Evolutionary conservation across 1,140 invertebrate species (phyloP).

Genomic region (Drosophila kikkawai): DNA sequence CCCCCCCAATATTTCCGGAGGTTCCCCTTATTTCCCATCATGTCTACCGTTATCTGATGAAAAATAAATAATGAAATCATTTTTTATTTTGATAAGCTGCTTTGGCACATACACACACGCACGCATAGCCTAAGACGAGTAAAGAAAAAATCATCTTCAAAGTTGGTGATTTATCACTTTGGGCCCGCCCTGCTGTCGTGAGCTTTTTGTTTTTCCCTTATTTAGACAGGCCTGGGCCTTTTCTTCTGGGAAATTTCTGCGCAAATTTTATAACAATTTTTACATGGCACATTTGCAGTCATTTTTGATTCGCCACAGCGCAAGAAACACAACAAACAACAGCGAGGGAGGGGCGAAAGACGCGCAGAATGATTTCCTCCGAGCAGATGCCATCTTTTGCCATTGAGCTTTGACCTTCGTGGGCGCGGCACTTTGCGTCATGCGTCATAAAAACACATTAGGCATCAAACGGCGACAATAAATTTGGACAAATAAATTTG

Average conservation of each 20-base stretch:
- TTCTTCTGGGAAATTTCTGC: conserved; percentile 61
- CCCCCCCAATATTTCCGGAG: background rate
- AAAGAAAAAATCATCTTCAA: conserved; percentile 70
- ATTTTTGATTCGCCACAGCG: conserved; percentile 70
- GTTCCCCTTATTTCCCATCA: conserved; percentile 22
- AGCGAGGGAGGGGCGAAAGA: background rate
- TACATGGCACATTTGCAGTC: conserved; percentile 79
- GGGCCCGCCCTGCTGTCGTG: conserved; percentile 6
- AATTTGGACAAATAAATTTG: conserved; percentile 76
- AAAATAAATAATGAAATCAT: conserved; percentile 83
- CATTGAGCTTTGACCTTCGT: conserved; percentile 75
- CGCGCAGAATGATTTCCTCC: conserved; percentile 23
- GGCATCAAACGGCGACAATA: conserved; percentile 77
- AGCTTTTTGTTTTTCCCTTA: conserved; percentile 18
- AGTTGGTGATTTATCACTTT: conserved; percentile 80
- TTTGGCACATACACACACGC: conserved; percentile 49
- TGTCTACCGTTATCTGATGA: conserved; percentile 73
- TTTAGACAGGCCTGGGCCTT: conserved; percentile 16
- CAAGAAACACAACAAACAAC: conserved; percentile 8
- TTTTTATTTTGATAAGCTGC: conserved; percentile 84
- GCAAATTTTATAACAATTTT: conserved; percentile 76
- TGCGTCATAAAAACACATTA: conserved; percentile 81
- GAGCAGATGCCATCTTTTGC: conserved; percentile 61
- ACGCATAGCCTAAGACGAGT: conserved; percentile 34
- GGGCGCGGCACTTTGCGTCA: conserved; percentile 51